These are phyloP conservation scores for Rhamnusium bicolor DNA, from an alignment of 2,888 invertebrate species.

Conservation along the genomic window DNA sequence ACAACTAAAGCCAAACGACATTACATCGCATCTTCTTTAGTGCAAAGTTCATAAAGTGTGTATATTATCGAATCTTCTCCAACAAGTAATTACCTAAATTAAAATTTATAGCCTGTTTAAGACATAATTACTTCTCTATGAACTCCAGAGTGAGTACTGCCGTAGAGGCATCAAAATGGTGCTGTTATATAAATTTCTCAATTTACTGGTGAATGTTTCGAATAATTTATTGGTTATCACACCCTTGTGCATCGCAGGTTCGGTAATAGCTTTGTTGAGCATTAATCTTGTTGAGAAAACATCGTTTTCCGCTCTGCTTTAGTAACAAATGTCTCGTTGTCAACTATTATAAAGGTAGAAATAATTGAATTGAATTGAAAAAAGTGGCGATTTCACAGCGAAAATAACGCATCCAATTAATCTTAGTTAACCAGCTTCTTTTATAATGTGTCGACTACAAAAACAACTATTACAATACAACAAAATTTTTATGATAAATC, in stretches of 20 bases:
- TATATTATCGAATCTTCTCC: background rate
- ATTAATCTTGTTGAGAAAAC: background rate
- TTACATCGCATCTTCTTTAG: background rate
- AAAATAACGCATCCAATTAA: too few relatives aligned
- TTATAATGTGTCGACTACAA: too few relatives aligned
- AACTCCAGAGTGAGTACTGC: background rate
- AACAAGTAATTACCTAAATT: background rate
- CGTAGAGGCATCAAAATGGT: background rate
- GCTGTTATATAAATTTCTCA: conserved; percentile 2
- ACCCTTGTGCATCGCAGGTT: background rate
- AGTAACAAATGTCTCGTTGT: background rate
- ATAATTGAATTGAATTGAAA: background rate
- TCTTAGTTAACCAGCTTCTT: too few relatives aligned
- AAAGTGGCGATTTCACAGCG: background rate
- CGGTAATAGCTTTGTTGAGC: conserved; percentile 17
- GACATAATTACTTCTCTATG: background rate
- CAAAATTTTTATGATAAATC: too few relatives aligned
- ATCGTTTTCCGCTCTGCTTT: background rate
- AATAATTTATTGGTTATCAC: conserved; percentile 12
- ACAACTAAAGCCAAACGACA: background rate
- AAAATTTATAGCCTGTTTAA: conserved; percentile 3
- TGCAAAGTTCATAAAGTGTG: background rate
- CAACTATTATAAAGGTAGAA: background rate
- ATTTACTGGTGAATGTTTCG: conserved; percentile 17
- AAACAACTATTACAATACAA: too few relatives aligned